Conservation (phyloP, 1,140 invertebrate genomes). For the Platyscapa corneri region DNA sequence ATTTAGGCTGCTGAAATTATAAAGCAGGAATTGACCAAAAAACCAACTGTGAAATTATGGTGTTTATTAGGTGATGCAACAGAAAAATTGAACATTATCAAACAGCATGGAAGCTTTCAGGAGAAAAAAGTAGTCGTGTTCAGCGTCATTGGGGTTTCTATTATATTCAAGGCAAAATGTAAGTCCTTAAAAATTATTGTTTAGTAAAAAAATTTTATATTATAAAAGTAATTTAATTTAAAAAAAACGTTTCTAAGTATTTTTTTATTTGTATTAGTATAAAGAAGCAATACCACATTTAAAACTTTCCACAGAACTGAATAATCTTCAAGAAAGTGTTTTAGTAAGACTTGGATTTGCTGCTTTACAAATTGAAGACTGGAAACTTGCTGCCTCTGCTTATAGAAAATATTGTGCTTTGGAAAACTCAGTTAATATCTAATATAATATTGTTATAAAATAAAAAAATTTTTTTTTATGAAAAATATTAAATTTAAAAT, state of each 20-base stretch:
- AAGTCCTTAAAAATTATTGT: constrained; percentile 25
- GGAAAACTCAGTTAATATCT: constrained; percentile 80
- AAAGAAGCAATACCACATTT: constrained; percentile 85
- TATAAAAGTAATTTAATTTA: not conserved
- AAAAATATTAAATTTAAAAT: constrained; percentile 14
- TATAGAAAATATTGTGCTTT: constrained; percentile 91
- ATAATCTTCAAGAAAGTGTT: constrained; percentile 87
- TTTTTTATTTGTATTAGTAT: constrained; percentile 75
- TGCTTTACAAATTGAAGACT: constrained; percentile 85
- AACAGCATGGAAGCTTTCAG: constrained; percentile 93
- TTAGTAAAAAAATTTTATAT: not conserved
- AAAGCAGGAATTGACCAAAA: constrained; percentile 84
- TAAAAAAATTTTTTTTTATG: not conserved
- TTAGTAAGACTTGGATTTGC: constrained; percentile 93
- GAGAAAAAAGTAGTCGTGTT: constrained; percentile 84
- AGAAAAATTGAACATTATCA: constrained; percentile 83
- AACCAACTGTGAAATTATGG: constrained; percentile 89
- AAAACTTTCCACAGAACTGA: constrained; percentile 87
- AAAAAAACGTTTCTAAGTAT: constrained; percentile 14
- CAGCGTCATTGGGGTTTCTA: constrained; percentile 90
- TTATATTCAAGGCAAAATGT: constrained; percentile 80
- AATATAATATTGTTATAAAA: not conserved
- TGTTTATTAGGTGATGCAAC: constrained; percentile 92
- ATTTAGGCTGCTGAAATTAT: constrained; percentile 90
- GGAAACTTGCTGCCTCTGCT: constrained; percentile 86